These are phyloP conservation scores for Bicyclus anynana DNA, from an alignment of 1,140 invertebrate species.

Conservation along the genomic window DNA sequence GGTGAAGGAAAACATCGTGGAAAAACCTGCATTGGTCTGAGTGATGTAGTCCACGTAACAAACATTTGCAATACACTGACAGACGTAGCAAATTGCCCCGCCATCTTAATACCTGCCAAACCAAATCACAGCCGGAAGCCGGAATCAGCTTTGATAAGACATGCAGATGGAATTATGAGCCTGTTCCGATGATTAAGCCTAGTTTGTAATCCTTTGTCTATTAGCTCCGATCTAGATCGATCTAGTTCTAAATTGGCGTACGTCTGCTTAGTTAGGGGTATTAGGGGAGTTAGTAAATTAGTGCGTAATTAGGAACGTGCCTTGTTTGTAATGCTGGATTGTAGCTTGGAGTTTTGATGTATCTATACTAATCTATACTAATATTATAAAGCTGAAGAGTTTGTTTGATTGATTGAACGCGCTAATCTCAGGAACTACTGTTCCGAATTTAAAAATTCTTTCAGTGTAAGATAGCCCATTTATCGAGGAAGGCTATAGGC, in stretches of 20 bases:
- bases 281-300: slow-evolving; percentile 24
- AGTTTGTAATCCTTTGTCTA: slow-evolving; percentile 37
- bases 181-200: slow-evolving; percentile 26
- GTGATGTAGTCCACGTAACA: not conserved
- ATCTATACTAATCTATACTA: too few species aligned
- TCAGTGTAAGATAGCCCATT: too few species aligned
- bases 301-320: slow-evolving; percentile 9
- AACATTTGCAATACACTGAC: not conserved
- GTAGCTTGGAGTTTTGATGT: not conserved
- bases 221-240: slow-evolving; percentile 29
- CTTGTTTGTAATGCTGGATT: not conserved
- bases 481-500: too few species aligned
- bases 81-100: not conserved
- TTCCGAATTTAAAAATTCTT: too few species aligned
- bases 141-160: slow-evolving; percentile 35
- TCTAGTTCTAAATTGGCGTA: slow-evolving; percentile 23
- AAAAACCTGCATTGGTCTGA: too few species aligned
- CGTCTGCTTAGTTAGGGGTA: slow-evolving; percentile 27
- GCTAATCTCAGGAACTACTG: too few species aligned
- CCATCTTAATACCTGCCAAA: slow-evolving; percentile 7
- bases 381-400: too few species aligned
- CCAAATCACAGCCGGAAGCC: slow-evolving; percentile 18
- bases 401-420: too few species aligned
- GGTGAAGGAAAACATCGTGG: too few species aligned
- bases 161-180: slow-evolving; percentile 36